Evolutionary conservation across 2,888 invertebrate species (phyloP), one percentile per base, ranked within the genome.

Genomic region (Abrostola triplasia): DNA sequence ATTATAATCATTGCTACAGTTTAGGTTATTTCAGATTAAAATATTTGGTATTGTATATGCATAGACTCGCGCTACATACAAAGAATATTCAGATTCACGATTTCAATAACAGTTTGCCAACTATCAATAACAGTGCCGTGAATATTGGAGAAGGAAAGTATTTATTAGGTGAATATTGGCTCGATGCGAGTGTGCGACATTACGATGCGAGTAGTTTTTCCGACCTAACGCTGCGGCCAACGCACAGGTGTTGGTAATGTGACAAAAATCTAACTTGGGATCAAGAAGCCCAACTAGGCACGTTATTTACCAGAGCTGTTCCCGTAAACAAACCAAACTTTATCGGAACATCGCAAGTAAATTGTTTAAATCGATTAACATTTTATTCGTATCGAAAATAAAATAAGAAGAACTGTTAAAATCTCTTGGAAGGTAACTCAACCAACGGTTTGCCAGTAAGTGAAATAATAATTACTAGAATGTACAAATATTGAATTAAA

Each of bases 141-240:
- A 87, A 87, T 85, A 88, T 88, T 87, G 79, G 86, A 84, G 81
- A 84, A 84, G 85, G 87, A 86, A 90, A 88, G 88, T 90, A 90
- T 92, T 92, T 93, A 93, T 92, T 91, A 88, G 88, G 89, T 88
- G 90, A 90, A 92, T 90, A 93, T 90, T 88, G 85, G 84, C 81
- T 78, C 81, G 84, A 87, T 88, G 87, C 57, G 72, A 70, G 66
- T 67, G 86, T 86, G 87, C 81, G 88, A 89, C 87, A 89, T 91
- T 92, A 89, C 88, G 88, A 84, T 83, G 81, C 80, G 84, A 83
- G 80, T 84, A 87, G 84, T 85, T 87, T 87, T 88, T 85, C 77
- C 79, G 68, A 81, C 79, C 85, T 87, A 87, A 85, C 82, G 84
- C 84, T 86, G 87, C 79, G 90, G 86, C 86, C 83, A 81, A 80